These are phyloP conservation scores for Drosophila lowei DNA, from an alignment of 1,140 invertebrate species.

Conservation along the genomic window DNA sequence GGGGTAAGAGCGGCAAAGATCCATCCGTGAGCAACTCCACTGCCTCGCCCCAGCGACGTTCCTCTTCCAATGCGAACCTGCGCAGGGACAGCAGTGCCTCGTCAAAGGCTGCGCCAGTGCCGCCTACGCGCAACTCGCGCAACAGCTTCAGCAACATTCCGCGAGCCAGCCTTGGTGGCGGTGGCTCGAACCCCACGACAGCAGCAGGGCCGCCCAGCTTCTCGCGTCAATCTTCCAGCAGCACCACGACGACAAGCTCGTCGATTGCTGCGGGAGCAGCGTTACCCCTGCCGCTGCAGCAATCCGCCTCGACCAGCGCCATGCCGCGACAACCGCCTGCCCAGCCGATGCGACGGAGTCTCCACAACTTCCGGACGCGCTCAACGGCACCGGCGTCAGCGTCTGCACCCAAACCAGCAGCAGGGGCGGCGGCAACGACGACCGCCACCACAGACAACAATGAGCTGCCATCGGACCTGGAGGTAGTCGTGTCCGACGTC, in stretches of 20 bases:
- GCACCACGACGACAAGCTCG: conserved; percentile 62
- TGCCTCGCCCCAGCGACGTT: conserved; percentile 58
- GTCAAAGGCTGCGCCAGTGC: conserved; percentile 55
- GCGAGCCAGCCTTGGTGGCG: conserved; percentile 66
- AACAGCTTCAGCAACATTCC: conserved; percentile 83
- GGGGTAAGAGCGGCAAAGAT: conserved; percentile 64
- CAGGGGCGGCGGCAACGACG: conserved; percentile 26
- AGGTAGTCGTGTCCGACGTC: conserved; percentile 80
- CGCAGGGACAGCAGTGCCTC: conserved; percentile 69
- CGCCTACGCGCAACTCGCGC: conserved; percentile 63
- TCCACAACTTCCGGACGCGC: conserved; percentile 58
- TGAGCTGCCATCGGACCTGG: conserved; percentile 78
- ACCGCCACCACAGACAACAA: conserved; percentile 38
- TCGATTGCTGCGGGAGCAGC: conserved; percentile 27
- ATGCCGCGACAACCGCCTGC: conserved; percentile 48
- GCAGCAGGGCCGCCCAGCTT: conserved; percentile 42
- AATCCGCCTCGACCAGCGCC: conserved; percentile 65
- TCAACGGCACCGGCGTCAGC: conserved; percentile 19
- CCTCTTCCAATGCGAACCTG: conserved; percentile 74
- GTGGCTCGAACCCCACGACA: neutral
- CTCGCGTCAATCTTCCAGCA: conserved; percentile 69
- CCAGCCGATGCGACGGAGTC: conserved; percentile 62
- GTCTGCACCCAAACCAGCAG: neutral
- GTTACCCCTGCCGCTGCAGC: conserved; percentile 35
- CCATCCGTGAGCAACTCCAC: conserved; percentile 29